These are phyloP conservation scores for Galemys pyrenaicus DNA, from an alignment of 2,113 vertebrate genomes.

Conservation along the genomic window DNA sequence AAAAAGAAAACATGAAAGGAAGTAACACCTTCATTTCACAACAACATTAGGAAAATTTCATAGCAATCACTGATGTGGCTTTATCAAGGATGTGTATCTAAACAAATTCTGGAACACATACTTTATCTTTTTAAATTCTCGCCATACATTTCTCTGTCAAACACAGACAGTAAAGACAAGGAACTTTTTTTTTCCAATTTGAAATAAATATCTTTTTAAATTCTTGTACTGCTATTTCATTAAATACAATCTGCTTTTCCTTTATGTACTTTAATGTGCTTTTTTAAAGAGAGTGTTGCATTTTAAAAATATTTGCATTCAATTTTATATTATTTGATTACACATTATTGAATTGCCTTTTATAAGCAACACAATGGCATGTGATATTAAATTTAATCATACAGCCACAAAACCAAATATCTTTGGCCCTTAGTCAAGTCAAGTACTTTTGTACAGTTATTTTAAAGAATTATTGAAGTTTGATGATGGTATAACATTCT, in stretches of 20 bases:
- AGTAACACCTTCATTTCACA: constrained; percentile 18
- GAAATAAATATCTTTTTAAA: not conserved
- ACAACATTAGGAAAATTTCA: not conserved
- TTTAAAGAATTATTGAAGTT: constrained; percentile 7
- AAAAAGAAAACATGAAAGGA: constrained; percentile 3
- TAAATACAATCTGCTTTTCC: not conserved
- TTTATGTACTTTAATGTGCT: not conserved
- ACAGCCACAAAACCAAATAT: constrained; percentile 12
- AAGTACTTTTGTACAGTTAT: not conserved
- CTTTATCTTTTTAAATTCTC: not conserved
- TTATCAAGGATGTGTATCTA: not conserved
- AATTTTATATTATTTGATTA: constrained; percentile 11
- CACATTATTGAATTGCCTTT: not conserved
- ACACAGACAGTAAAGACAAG: not conserved
- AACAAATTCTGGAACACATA: constrained; percentile 8
- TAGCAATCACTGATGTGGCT: not conserved
- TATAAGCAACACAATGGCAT: not conserved
- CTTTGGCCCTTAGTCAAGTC: not conserved
- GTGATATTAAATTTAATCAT: not conserved
- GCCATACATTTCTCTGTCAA: not conserved
- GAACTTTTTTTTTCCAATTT: not conserved
- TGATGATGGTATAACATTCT: not conserved
- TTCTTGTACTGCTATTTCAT: not conserved
- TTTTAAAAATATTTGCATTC: not conserved
- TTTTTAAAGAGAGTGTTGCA: not conserved